Evolutionary conservation across 92 coral and sea anemone genomes (phyloP), one percentile per base, ranked within the genome.

Genomic region (Porites divaricata): DNA sequence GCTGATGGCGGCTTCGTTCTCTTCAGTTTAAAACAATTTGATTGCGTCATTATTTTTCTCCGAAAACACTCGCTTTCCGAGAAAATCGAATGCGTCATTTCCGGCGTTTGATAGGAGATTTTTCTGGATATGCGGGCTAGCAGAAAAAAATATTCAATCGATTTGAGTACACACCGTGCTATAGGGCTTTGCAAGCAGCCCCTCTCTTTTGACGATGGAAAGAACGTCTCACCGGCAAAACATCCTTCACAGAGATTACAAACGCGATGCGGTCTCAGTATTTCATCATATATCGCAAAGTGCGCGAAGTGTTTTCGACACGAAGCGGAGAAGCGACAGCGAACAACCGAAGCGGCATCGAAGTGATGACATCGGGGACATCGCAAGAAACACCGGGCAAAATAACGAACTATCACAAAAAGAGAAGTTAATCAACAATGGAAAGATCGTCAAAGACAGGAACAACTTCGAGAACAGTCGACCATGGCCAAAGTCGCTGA

Each of bases 401-500:
- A 76, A 76, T 25, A 76, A 58, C 24, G 20, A 76, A 24, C 70
- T 26, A 13, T 2, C 51, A 59, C 54, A 25, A 22, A 73, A 15
- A 50, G 15, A 73, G 24, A 23, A 73, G 41, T 73, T 19, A 20
- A 73, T 6, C 25, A 16, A 76, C 69, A 23, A 28, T 58, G 67
- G 24, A 56, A 76, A 75, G 79, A 75, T 21, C 66, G 35, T 22
- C 61, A 56, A 9, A 64, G 52, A 65, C 74, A 10, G 83, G 2
- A 49, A 41, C 26, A 78, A 63, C 54, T 79, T 52, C 63, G 74
- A 67, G 74, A 66, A 41, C 24, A 49, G 80, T 59, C 80, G 80
- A 76, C 68, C 20, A 15, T 58, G 54, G 80, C 80, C 68, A 59
- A 79, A 73, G 56, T 61, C 91, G 19, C 74, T 81, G 50, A 26